phyloP scores from a whole-genome alignment of 2,113 vertebrate genomes.

The Sarotherodon lohbergeri region DNA sequence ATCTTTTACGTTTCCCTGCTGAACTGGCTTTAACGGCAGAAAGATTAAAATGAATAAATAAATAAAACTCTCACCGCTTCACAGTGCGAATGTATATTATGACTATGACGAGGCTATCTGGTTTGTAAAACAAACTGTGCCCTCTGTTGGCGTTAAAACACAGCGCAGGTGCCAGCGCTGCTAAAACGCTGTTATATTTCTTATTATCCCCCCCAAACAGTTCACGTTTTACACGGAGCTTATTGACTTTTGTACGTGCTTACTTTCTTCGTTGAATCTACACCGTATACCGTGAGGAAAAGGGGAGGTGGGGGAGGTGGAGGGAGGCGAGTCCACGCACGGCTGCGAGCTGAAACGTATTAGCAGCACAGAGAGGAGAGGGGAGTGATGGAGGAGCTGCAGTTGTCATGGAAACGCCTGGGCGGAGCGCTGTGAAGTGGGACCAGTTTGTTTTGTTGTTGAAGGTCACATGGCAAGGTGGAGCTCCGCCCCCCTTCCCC shows the following conservation, averaged over 20 bases:
- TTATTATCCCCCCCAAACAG: neutral
- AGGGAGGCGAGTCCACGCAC: neutral
- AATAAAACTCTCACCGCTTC: neutral
- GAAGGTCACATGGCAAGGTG: slow-evolving; percentile 66
- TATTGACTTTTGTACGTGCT: neutral
- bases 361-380: neutral
- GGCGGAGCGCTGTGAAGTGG: slow-evolving; percentile 40
- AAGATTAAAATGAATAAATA: neutral
- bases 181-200: neutral
- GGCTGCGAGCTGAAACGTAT: neutral
- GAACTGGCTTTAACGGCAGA: neutral
- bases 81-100: neutral
- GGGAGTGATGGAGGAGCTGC: slow-evolving; percentile 33
- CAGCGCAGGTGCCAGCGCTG: neutral
- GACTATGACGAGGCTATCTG: neutral
- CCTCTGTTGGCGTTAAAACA: slow-evolving; percentile 51
- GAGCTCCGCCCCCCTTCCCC: slow-evolving; percentile 76
- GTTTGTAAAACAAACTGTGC: slow-evolving; percentile 18
- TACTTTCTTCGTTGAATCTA: neutral
- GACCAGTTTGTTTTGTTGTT: slow-evolving; percentile 71
- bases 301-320: neutral
- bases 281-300: neutral
- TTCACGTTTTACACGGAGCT: neutral
- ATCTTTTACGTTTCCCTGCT: neutral
- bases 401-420: slow-evolving; percentile 69